A percentile compares a stretch with the other conserved stretches of the same genome.
Evolutionary conservation across 2,113 vertebrate genomes (phyloP).

Genomic region (Paramormyrops kingsleyae): DNA sequence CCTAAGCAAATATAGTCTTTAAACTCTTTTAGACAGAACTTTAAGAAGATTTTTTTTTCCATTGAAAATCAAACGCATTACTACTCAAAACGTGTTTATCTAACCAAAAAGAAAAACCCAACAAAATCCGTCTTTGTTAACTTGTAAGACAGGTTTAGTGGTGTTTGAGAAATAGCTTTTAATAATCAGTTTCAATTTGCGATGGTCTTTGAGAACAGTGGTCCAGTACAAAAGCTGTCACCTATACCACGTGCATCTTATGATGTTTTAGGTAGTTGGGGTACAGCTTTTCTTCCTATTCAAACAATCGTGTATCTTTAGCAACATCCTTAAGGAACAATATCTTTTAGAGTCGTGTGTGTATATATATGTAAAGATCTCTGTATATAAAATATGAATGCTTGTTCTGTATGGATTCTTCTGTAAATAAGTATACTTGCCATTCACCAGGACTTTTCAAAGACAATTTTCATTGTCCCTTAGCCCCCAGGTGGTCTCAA

Average conservation of each 20-base stretch:
- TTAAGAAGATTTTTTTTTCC: not conserved
- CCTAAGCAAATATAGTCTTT: not conserved
- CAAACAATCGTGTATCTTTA: not conserved
- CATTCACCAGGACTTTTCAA: conserved; percentile 43
- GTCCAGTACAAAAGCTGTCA: not conserved
- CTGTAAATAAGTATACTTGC: conserved; percentile 37
- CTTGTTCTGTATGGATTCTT: conserved; percentile 49
- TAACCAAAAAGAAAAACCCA: not conserved
- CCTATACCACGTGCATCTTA: not conserved
- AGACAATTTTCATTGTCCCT: not conserved
- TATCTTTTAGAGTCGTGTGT: not conserved
- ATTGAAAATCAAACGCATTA: not conserved
- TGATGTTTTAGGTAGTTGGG: not conserved
- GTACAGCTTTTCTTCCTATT: not conserved
- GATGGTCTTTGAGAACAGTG: not conserved
- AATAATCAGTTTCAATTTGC: not conserved
- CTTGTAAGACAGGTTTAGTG: not conserved
- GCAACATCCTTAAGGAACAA: not conserved
- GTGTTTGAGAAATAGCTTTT: not conserved
- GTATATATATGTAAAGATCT: not conserved
- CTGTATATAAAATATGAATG: conserved; percentile 26
- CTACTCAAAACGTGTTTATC: not conserved
- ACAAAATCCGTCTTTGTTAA: not conserved
- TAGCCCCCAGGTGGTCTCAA: not conserved
- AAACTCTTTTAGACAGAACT: not conserved